phyloP scores from a whole-genome alignment of 2,113 vertebrate species.

The Orientallactaga bullata region DNA sequence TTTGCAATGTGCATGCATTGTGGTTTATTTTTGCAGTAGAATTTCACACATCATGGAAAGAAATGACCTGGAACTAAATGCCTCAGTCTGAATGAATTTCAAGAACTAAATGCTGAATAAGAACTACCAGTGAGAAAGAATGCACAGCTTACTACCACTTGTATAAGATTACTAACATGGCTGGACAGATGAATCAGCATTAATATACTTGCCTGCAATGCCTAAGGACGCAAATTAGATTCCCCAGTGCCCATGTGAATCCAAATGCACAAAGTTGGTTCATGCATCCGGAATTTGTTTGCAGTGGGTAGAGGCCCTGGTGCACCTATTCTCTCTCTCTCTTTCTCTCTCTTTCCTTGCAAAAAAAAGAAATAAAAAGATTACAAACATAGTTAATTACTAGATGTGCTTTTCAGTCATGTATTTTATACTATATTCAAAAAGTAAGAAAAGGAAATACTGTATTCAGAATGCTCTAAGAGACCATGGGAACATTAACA shows the following conservation, averaged over 20 bases:
- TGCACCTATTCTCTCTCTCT: too few species aligned
- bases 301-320: too few species aligned
- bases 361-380: neutral
- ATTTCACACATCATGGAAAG: neutral
- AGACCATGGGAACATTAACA: neutral
- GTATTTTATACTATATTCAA: neutral
- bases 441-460: neutral
- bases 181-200: too few species aligned
- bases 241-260: too few species aligned
- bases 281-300: too few species aligned
- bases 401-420: neutral
- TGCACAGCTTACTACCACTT: neutral
- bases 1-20: too few species aligned
- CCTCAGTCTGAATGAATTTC: neutral
- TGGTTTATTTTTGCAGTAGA: neutral
- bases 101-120: neutral
- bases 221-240: too few species aligned
- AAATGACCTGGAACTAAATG: neutral
- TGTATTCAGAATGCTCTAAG: constrained; percentile 15
- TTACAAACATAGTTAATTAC: too few species aligned
- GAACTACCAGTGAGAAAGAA: neutral
- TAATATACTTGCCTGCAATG: too few species aligned
- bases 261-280: too few species aligned
- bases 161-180: neutral
- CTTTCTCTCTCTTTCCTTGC: too few species aligned